These are phyloP conservation scores for Phalera bucephala DNA, from an alignment of 2,888 invertebrate genomes.

Conservation along the genomic window DNA sequence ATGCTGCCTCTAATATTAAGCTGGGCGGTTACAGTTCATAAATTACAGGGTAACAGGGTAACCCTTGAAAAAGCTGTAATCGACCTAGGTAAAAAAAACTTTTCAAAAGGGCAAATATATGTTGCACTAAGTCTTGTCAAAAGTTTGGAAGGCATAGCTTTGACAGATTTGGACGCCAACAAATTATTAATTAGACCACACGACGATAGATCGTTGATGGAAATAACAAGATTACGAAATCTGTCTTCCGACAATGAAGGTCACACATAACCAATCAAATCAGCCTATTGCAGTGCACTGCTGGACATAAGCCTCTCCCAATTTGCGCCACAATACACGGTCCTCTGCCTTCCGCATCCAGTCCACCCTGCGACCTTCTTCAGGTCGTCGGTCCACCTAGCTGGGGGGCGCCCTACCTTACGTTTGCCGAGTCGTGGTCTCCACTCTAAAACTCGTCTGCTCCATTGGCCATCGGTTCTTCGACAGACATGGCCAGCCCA, in stretches of 20 bases:
- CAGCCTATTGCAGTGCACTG: no score
- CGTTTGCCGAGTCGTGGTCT: no score
- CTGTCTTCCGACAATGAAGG: neutral
- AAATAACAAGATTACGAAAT: neutral
- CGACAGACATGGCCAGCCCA: no score
- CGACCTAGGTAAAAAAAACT: slow-evolving; percentile 24
- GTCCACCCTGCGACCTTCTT: no score
- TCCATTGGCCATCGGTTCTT: no score
- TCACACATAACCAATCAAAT: no score
- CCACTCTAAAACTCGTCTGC: no score
- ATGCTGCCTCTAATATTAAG: slow-evolving; percentile 36
- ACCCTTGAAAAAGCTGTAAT: slow-evolving; percentile 32
- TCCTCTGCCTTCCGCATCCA: no score
- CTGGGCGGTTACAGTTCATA: slow-evolving; percentile 37
- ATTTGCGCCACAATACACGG: no score
- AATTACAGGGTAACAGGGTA: slow-evolving; percentile 31
- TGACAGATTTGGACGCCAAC: slow-evolving; percentile 18
- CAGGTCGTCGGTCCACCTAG: no score
- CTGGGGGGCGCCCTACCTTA: no score
- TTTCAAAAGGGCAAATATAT: slow-evolving; percentile 33
- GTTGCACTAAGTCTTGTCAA: slow-evolving; percentile 29
- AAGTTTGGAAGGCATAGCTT: slow-evolving; percentile 22
- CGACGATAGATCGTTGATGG: slow-evolving; percentile 1
- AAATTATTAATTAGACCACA: slow-evolving; percentile 17
- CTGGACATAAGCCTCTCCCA: no score